Evolutionary conservation across 2,797 vertebrate genomes (phyloP).

Genomic region (Paratrypauchen microcephalus): DNA sequence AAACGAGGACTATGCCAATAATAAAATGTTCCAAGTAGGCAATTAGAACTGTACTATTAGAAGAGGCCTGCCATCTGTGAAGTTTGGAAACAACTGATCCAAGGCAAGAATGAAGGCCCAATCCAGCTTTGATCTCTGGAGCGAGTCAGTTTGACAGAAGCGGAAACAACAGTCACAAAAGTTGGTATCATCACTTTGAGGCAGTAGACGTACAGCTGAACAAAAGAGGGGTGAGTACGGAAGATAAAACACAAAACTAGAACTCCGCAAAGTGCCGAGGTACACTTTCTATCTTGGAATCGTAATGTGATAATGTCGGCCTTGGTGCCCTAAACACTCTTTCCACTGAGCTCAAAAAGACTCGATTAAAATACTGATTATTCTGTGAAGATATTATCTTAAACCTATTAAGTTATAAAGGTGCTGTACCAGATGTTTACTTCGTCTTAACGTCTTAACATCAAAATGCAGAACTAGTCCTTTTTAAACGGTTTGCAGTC

Average conservation of each 20-base stretch:
- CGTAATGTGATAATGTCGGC: slow-evolving; percentile 24
- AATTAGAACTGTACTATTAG: neutral
- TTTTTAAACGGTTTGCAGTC: too few species aligned
- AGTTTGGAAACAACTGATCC: neutral
- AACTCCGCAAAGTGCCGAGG: neutral
- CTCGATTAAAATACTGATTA: neutral
- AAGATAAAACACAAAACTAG: neutral
- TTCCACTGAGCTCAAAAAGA: neutral
- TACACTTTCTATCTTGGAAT: neutral
- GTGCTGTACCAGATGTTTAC: too few species aligned
- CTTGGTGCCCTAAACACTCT: slow-evolving; percentile 25
- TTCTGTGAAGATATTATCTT: too few species aligned
- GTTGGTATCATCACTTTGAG: slow-evolving; percentile 4
- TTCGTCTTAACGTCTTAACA: too few species aligned
- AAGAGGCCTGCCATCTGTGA: neutral
- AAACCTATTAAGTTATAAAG: too few species aligned
- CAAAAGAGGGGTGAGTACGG: slow-evolving; percentile 28
- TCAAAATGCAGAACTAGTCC: too few species aligned
- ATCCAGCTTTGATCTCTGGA: neutral
- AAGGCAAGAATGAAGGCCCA: neutral
- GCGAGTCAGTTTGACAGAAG: neutral
- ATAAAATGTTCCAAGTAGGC: too few species aligned
- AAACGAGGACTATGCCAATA: too few species aligned
- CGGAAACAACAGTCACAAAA: slow-evolving; percentile 5
- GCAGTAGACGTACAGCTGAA: slow-evolving; percentile 11